A percentile compares a stretch with the other conserved stretches of the same genome.
Evolutionary conservation across 1,140 invertebrate species (phyloP).

Genomic region (Drosophila lacteicornis): DNA sequence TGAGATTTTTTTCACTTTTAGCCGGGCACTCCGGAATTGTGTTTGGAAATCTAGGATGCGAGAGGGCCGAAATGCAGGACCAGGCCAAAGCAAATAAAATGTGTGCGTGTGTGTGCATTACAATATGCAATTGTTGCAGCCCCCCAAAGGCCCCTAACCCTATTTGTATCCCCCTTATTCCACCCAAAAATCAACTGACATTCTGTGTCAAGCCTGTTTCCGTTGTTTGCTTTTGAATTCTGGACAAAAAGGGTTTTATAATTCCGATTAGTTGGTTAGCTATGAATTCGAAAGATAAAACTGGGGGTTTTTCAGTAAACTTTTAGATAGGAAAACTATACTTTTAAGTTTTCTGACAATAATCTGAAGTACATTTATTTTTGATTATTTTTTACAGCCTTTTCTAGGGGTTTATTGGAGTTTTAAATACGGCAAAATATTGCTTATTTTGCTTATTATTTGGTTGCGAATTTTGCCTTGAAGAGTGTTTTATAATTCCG

Average conservation of each 20-base stretch:
- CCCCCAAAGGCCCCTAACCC: neutral
- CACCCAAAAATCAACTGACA: constrained; percentile 19
- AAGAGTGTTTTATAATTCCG: neutral
- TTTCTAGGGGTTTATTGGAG: no score
- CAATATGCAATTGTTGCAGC: constrained; percentile 45
- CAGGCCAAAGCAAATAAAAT: constrained; percentile 63
- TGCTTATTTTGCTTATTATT: no score
- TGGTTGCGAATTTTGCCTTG: neutral
- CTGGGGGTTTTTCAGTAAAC: no score
- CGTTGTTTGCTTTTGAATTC: neutral
- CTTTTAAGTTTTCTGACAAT: no score
- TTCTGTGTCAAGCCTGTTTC: constrained; percentile 10
- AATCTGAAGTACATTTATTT: no score
- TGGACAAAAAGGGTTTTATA: neutral
- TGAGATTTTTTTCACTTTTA: constrained; percentile 76
- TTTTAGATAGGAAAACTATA: no score
- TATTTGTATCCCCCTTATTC: neutral
- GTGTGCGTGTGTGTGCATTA: constrained; percentile 44
- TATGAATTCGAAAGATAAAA: neutral
- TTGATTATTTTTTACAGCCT: no score
- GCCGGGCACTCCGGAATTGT: constrained; percentile 56
- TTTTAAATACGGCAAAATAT: no score
- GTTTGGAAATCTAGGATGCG: constrained; percentile 13
- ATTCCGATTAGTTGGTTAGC: no score
- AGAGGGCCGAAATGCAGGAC: constrained; percentile 4